Evolutionary conservation across 2,888 invertebrate genomes (phyloP).

Genomic region (Drosophila algonquin): DNA sequence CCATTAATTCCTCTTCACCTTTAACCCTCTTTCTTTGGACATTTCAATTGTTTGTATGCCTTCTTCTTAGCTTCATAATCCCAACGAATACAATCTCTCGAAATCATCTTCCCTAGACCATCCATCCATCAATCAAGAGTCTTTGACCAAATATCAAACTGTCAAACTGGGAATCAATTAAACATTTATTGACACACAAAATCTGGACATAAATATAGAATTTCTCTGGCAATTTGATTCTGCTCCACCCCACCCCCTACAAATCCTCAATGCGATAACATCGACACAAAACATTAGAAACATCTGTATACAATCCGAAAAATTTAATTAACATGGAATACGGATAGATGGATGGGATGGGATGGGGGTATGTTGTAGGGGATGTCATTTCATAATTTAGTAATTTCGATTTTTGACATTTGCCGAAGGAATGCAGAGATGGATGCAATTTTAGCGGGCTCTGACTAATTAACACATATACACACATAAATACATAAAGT

Average conservation of each 20-base stretch:
- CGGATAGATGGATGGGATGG: conserved; percentile 6
- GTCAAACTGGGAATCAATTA: conserved; percentile 59
- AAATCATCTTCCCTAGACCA: conserved; percentile 1
- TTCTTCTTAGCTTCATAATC: not conserved
- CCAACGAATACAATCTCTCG: not conserved
- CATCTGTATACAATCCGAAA: conserved; percentile 36
- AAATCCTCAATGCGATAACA: conserved; percentile 9
- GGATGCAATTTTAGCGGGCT: conserved; percentile 44
- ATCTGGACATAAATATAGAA: conserved; percentile 43
- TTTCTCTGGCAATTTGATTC: conserved; percentile 23
- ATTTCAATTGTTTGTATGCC: not conserved
- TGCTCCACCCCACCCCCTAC: not conserved
- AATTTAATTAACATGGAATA: conserved; percentile 41
- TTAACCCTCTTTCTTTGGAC: not conserved
- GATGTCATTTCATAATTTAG: conserved; percentile 43
- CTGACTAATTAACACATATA: conserved; percentile 64
- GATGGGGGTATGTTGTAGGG: not conserved
- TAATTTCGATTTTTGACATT: conserved; percentile 47
- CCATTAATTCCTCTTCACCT: not conserved
- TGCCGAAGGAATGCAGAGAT: conserved; percentile 12
- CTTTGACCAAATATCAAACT: conserved; percentile 29
- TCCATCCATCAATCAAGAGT: conserved; percentile 54
- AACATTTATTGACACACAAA: conserved; percentile 58
- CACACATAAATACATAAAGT: conserved; percentile 27
- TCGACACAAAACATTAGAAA: conserved; percentile 34